Evolutionary conservation across 2,888 invertebrate genomes (phyloP), one percentile per base, ranked within the genome.

Genomic region (Thyatira batis): DNA sequence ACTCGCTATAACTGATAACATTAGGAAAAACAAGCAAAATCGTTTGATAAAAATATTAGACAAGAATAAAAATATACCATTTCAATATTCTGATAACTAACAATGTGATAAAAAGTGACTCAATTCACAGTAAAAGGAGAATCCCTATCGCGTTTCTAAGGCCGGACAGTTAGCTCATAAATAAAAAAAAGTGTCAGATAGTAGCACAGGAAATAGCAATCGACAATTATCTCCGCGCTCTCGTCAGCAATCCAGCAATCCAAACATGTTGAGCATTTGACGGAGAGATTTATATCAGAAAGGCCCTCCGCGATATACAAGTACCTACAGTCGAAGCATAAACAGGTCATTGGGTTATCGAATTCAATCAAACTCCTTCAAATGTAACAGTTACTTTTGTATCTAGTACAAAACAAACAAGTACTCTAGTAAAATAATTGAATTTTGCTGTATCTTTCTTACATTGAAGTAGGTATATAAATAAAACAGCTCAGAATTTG

Each of bases 131-230:
- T 45, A 45, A 45, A 46, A 46, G 27, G 46, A 46, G 46, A 46
- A 27, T 46, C 46, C 25, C 50, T 23, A 33, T 20, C 20, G 56
- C 58, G 65, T 61, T 67, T 23, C 65, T 65, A 64, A 58, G 54
- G 54, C 48, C 44, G 28, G 49, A 79, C 80, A 76, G 79, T 77
- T 78, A 79, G 58, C 67, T 76, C 65, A 67, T 71, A 73, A 73
- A 74, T 72, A 77, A 78, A 84, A 84, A 28, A 86, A 84, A 80
- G 80, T 80, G 77, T 78, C 61, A 67, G 79, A 79, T 82, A 80
- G 82, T 82, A 54, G 82, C 80, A 84, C 88, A 89, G 89, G 89
- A 89, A 90, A 89, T 87, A 77, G 82, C 86, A 78, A 81, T 80
- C 78, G 69, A 80, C 86, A 85, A 89, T 88, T 87, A 89, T 82